Conservation (phyloP, 1,140 invertebrate genomes). For the Medauroidea extradentata region DNA sequence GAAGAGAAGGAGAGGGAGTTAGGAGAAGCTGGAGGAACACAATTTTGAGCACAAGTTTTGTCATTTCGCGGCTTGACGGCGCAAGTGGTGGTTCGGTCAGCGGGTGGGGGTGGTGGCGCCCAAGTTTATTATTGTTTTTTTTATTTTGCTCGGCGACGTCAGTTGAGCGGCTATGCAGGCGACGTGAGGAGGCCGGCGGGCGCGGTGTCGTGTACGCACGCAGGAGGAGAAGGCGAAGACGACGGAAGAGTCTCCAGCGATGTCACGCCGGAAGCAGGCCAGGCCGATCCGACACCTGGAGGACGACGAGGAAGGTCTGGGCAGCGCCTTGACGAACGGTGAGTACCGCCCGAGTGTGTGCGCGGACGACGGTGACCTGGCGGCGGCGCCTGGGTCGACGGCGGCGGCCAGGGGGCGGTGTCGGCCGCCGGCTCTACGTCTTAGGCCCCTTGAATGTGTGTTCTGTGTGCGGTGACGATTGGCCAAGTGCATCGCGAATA, state of each 20-base stretch:
- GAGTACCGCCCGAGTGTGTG: not conserved
- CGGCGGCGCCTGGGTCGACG: not conserved
- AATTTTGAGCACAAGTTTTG: conserved; percentile 10
- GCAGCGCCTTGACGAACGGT: conserved; percentile 1
- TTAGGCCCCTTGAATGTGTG: not conserved
- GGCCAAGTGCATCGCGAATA: no score
- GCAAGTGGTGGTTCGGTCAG: not conserved
- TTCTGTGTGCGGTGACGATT: no score
- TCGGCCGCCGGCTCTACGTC: not conserved
- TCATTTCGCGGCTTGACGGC: conserved; percentile 2
- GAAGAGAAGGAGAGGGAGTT: not conserved
- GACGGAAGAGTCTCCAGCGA: conserved; percentile 22
- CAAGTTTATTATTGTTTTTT: no score
- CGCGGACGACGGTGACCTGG: no score
- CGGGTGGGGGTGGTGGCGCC: not conserved
- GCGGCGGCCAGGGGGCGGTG: not conserved
- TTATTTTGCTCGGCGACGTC: no score
- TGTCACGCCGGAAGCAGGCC: conserved; percentile 58
- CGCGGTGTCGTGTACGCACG: no score
- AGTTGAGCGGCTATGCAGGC: no score
- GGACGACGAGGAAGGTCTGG: conserved; percentile 37
- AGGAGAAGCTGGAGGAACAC: not conserved
- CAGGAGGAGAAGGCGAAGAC: no score
- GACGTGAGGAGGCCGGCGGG: no score
- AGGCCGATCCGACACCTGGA: conserved; percentile 52